Base-by-base conservation (phyloP, 2,888 invertebrate species). In the Rugalucina vietnamica region DNA sequence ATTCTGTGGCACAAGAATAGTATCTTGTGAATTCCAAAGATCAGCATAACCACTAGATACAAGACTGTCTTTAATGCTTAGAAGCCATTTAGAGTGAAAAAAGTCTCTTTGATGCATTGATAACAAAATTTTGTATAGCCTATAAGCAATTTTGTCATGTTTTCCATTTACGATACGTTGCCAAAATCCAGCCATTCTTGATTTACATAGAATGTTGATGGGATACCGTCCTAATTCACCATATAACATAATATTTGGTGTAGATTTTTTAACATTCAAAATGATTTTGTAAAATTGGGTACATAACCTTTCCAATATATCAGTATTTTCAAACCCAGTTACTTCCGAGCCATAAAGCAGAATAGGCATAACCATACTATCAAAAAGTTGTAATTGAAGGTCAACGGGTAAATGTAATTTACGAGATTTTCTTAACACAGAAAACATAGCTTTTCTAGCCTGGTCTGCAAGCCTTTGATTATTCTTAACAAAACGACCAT, bases 381-480 rank as follows among this genome's bases (percentile, higher is more conserved):
- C 43, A 43, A 43, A 27, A 39, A 34, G 39, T 39, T 12, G 27
- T 43, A 43, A 8, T 49, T 4, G 32, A 3, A 73, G 24, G 43
- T 43, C 73, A 18, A 73, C 27, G 12, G 21, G 24, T 3, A 73
- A 27, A 8, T 14, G 27, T 14, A 73, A 39, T 24, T 8, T 50
- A n/a, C 78, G 69, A 21, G 78, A 43, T 78, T 78, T 78, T n/a
- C 49, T 43, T 14, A 78, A 27, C 3, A 78, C 70, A 50, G 36
- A 8, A 70, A 34, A 78, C 69, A 78, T 78, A 50, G 70, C 78
- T 70, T 78, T 78, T 71, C 71, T 78, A 34, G 71, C 78, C 29
- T 78, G 78, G 12, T 54, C 74, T 24, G n/a, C 21, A 12, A 72
- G 10, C n/a, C 50, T 29, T n/a, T 29, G 49, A 18, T n/a, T 74